These are phyloP conservation scores for Bubo bubo DNA, from an alignment of 2,113 vertebrate genomes.

Conservation along the genomic window DNA sequence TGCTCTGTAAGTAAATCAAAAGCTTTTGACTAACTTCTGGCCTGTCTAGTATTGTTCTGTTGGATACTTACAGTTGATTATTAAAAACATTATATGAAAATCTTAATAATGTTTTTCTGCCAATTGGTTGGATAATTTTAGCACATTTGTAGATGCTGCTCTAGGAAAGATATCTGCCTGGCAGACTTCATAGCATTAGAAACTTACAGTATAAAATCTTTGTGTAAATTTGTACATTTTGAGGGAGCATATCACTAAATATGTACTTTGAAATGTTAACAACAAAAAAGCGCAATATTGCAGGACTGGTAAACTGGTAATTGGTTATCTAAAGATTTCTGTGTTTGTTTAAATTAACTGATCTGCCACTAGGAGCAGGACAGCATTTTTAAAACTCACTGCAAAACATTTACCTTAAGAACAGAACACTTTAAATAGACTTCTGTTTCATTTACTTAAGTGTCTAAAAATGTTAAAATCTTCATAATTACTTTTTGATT, in stretches of 20 bases:
- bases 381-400: neutral
- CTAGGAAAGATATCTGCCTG: neutral
- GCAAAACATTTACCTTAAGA: neutral
- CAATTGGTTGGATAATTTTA: neutral
- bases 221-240: neutral
- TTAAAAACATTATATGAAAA: neutral
- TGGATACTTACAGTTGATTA: neutral
- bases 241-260: neutral
- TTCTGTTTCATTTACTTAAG: neutral
- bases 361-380: neutral
- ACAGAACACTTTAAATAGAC: neutral
- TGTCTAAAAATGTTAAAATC: neutral
- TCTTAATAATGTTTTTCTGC: neutral
- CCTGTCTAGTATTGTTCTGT: neutral
- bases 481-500: neutral
- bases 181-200: neutral
- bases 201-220: neutral
- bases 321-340: neutral
- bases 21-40: neutral
- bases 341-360: neutral
- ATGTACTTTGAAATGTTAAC: neutral
- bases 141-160: neutral
- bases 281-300: neutral
- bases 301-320: neutral
- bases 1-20: slow-evolving; percentile 84